Evolutionary conservation across 2,888 invertebrate genomes (phyloP).

Genomic region (Miltochrista miniata): DNA sequence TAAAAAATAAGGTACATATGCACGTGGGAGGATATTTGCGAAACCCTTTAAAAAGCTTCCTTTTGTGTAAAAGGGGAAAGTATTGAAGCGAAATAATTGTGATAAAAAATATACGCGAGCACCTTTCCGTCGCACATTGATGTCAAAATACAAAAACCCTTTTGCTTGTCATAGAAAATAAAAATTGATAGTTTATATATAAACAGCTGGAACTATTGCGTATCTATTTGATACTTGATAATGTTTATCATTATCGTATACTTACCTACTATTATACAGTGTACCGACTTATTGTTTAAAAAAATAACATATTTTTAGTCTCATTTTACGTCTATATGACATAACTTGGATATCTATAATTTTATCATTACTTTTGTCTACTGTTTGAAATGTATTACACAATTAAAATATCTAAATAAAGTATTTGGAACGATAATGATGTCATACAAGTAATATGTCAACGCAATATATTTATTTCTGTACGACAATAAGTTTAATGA

Average conservation of each 20-base stretch:
- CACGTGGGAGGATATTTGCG: slow-evolving; percentile 75
- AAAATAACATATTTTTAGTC: no score
- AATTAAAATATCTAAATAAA: background rate
- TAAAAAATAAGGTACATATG: slow-evolving; percentile 8
- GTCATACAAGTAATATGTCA: slow-evolving; percentile 1
- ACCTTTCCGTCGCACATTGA: slow-evolving; percentile 56
- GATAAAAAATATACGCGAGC: slow-evolving; percentile 55
- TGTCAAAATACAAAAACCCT: slow-evolving; percentile 48
- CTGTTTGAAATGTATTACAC: background rate
- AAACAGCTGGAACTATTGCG: background rate
- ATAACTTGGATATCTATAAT: background rate
- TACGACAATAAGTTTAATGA: slow-evolving; percentile 1
- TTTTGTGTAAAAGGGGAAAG: slow-evolving; percentile 72
- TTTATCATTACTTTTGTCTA: background rate
- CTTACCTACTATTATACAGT: background rate
- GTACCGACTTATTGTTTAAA: no score
- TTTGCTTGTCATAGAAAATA: slow-evolving; percentile 33
- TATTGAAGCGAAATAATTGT: slow-evolving; percentile 66
- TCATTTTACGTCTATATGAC: no score
- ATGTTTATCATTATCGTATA: background rate
- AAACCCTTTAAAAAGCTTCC: slow-evolving; percentile 69
- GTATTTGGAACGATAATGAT: background rate
- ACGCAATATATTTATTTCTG: background rate
- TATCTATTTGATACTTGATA: background rate
- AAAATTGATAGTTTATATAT: slow-evolving; percentile 2